These are phyloP conservation scores for Drosophila multiciliata DNA, from an alignment of 2,888 invertebrate genomes.

Conservation along the genomic window DNA sequence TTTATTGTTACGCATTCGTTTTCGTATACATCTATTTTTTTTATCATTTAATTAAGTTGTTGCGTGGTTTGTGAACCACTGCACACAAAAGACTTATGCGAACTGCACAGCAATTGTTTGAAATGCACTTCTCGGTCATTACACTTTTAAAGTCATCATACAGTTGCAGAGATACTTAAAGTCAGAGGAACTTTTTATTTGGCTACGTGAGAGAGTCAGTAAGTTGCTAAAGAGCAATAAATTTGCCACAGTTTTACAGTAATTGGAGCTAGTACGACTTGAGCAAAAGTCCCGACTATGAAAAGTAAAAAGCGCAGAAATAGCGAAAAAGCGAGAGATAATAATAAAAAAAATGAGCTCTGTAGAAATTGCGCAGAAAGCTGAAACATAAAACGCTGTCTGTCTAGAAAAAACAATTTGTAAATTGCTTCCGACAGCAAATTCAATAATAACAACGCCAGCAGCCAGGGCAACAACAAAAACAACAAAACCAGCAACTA, in stretches of 20 bases:
- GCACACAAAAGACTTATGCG: constrained; percentile 26
- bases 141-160: background rate
- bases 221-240: constrained; percentile 7
- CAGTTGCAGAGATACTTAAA: background rate
- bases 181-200: constrained; percentile 19
- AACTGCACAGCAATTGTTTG: background rate
- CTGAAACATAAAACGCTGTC: constrained; percentile 48
- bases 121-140: background rate
- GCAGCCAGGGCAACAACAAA: constrained; percentile 27
- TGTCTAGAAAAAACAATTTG: constrained; percentile 76
- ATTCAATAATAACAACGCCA: constrained; percentile 70
- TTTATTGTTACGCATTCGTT: constrained; percentile 22
- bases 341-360: constrained; percentile 20
- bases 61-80: constrained; percentile 5
- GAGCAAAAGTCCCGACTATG: constrained; percentile 16
- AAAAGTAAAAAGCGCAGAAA: constrained; percentile 43
- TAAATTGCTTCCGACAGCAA: constrained; percentile 79
- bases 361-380: constrained; percentile 45
- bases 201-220: background rate
- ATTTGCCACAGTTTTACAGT: constrained; percentile 14
- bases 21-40: constrained; percentile 4
- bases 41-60: constrained; percentile 21
- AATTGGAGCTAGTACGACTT: constrained; percentile 4
- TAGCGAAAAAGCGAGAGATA: constrained; percentile 10
- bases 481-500: constrained; percentile 58